phyloP scores from a whole-genome alignment of 2,888 invertebrate species.

The Physocephala rufipes region DNA sequence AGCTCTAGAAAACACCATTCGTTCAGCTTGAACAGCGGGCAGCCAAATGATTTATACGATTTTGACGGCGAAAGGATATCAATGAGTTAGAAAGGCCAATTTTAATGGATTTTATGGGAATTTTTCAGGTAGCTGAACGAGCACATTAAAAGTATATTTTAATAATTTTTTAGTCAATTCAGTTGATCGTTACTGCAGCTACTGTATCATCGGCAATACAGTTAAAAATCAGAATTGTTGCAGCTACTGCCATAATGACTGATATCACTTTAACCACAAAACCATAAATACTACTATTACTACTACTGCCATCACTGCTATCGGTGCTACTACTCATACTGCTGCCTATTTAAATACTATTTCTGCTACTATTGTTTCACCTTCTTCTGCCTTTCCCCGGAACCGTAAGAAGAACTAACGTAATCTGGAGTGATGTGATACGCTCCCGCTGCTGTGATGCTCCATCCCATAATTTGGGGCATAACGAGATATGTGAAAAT shows the following conservation, averaged over 20 bases:
- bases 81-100: slow-evolving; percentile 22
- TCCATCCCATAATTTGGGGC: background rate
- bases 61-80: slow-evolving; percentile 18
- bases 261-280: too few relatives aligned
- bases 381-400: background rate
- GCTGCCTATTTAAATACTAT: background rate
- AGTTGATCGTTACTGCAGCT: too few relatives aligned
- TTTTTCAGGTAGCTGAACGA: slow-evolving; percentile 14
- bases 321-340: background rate
- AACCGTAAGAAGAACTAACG: too few relatives aligned
- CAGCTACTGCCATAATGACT: too few relatives aligned
- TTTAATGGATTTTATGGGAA: slow-evolving; percentile 12
- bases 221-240: too few relatives aligned
- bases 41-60: slow-evolving; percentile 18
- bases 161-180: background rate
- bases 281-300: background rate
- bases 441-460: too few relatives aligned
- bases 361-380: background rate
- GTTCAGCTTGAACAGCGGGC: slow-evolving; percentile 18
- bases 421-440: too few relatives aligned
- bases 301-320: background rate
- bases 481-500: slow-evolving; percentile 13
- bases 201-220: background rate
- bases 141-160: slow-evolving; percentile 19
- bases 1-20: background rate